A percentile compares a stretch with the other conserved stretches of the same genome.
phyloP scores from a whole-genome alignment of 2,113 vertebrate genomes.

The Nothoprocta pentlandii region DNA sequence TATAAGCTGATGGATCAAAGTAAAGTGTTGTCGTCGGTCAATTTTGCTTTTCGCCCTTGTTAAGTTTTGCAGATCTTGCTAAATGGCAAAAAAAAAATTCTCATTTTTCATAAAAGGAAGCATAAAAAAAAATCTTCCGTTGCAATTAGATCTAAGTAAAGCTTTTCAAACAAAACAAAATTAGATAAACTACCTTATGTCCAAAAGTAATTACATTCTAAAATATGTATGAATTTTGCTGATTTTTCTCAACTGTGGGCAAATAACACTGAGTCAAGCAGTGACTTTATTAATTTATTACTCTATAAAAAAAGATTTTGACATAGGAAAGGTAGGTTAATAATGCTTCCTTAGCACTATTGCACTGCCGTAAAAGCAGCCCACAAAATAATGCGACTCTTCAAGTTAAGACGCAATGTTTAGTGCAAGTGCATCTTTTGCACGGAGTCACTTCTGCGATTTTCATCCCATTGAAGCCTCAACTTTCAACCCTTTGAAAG shows the following conservation, averaged over 20 bases:
- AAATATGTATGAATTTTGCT: neutral
- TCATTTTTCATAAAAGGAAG: neutral
- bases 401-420: neutral
- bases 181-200: neutral
- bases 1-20: slow-evolving; percentile 1
- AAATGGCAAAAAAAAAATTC: neutral
- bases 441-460: neutral
- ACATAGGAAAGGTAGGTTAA: neutral
- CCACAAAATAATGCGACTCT: neutral
- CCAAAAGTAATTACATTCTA: neutral
- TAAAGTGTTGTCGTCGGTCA: neutral
- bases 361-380: neutral
- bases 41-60: neutral
- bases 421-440: neutral
- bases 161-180: neutral
- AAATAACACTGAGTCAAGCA: neutral
- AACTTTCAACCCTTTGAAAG: neutral
- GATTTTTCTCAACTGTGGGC: neutral
- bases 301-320: neutral
- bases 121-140: neutral
- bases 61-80: neutral
- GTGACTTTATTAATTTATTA: neutral
- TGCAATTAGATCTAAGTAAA: neutral
- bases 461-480: neutral
- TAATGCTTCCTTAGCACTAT: neutral